Base-by-base conservation (phyloP, 2,888 invertebrate species). In the Clitarchus hookeri region DNA sequence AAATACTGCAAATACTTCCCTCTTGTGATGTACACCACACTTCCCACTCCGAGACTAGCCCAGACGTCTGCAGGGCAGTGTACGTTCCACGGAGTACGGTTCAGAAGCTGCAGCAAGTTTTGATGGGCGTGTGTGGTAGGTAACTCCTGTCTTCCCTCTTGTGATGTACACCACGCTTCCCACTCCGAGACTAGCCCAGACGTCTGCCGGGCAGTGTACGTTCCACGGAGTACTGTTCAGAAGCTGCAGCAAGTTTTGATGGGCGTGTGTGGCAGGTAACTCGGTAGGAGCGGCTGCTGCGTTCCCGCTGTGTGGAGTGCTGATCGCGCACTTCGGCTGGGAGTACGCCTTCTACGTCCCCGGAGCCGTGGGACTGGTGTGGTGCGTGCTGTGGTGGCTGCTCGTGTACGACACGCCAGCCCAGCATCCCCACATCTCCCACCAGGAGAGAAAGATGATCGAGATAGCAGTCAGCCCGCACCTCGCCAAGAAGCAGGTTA, bases 281-380 rank as follows among this genome's bases (percentile, higher is more conserved):
- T 92, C 92, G 88, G 90, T 93, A 84, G 93, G 93, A 6, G 92
- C 92, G 87, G 92, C 93, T 27, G 87, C 92, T 0, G 91, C 91
- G 6, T 90, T 91, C 87, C 92, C 92, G 0, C 88, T 92, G 79
- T 90, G 91, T 27, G 91, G 92, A 1, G 86, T 91, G 11, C 89
- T 92, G 44, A 89, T 89, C n/a, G 87, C 88, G n/a, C 78, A 89
- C 36, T 90, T 91, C 12, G 92, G 92, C 0, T 92, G 92, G 92
- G 91, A 91, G 25, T 90, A 90, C 11, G 91, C 92, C 36, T 92
- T 92, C 89, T 92, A 92, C 87, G 87, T 91, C 12, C 90, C 89
- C 83, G 90, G 89, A 0, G 80, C 84, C n/a, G 8, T 89, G 11
- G 87, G 88, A 12, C 44, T 89, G 6, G 27, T 91, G 36, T 93